phyloP scores from a whole-genome alignment of 1,140 invertebrate species.

The Leptinotarsa texana region DNA sequence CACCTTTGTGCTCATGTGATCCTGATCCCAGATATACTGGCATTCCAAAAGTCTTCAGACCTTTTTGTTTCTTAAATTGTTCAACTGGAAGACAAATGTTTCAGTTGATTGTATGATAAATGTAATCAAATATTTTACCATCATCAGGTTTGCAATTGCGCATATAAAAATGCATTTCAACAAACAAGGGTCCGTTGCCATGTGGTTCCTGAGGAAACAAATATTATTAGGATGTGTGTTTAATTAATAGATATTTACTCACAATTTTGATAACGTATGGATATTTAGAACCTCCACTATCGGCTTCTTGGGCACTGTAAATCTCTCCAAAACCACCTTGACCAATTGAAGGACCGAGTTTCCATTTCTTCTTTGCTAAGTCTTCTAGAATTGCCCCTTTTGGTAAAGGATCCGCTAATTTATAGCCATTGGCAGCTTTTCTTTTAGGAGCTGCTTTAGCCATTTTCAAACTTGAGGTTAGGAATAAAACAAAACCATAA shows the following conservation, averaged over 20 bases:
- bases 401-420: slow-evolving; percentile 75
- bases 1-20: slow-evolving; percentile 72
- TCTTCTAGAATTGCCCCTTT: slow-evolving; percentile 77
- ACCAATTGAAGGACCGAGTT: slow-evolving; percentile 83
- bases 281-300: slow-evolving; percentile 61
- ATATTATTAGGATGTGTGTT: background rate
- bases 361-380: slow-evolving; percentile 78
- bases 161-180: slow-evolving; percentile 94
- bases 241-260: slow-evolving; percentile 53
- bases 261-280: slow-evolving; percentile 81
- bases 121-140: slow-evolving; percentile 62
- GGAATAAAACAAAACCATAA: slow-evolving; percentile 19
- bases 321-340: slow-evolving; percentile 94
- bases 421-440: slow-evolving; percentile 64
- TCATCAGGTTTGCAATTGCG: slow-evolving; percentile 80
- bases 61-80: slow-evolving; percentile 72
- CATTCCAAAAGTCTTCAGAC: slow-evolving; percentile 80
- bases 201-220: slow-evolving; percentile 77
- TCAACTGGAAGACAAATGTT: slow-evolving; percentile 57
- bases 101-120: background rate
- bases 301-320: slow-evolving; percentile 72
- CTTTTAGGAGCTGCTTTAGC: slow-evolving; percentile 37
- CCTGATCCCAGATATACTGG: slow-evolving; percentile 84
- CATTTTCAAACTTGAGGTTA: slow-evolving; percentile 24
- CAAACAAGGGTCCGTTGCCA: slow-evolving; percentile 91